phyloP scores from a whole-genome alignment of 2,797 vertebrate species.

The Streptopelia turtur region DNA sequence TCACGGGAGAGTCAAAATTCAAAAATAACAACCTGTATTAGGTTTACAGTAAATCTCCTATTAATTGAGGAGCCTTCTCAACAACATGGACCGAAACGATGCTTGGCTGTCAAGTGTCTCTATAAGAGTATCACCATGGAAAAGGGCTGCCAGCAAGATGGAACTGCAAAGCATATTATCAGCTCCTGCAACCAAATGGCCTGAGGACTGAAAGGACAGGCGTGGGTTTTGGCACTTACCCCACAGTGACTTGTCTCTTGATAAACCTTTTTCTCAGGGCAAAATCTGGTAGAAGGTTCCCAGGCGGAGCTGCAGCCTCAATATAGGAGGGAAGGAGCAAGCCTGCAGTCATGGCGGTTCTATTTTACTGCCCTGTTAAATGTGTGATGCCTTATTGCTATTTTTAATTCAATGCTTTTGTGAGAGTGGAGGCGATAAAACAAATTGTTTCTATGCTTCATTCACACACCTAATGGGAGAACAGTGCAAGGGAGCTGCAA shows the following conservation, averaged over 20 bases:
- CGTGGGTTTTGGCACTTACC: not conserved
- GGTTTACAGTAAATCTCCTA: not conserved
- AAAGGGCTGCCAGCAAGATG: not conserved
- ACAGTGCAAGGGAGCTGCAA: not conserved
- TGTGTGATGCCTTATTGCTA: not conserved
- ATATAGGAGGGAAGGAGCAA: not conserved
- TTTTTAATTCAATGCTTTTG: slow-evolving; percentile 45
- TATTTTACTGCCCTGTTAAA: not conserved
- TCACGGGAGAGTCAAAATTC: not conserved
- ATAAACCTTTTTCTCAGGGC: not conserved
- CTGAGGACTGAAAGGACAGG: not conserved
- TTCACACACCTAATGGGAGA: slow-evolving; percentile 30
- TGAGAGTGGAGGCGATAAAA: not conserved
- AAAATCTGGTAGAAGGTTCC: not conserved
- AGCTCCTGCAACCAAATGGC: not conserved
- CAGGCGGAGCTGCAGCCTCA: not conserved
- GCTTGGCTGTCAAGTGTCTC: not conserved
- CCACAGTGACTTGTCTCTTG: not conserved
- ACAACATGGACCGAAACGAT: not conserved
- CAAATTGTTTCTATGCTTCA: slow-evolving; percentile 29
- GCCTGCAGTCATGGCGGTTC: not conserved
- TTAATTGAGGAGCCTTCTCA: not conserved
- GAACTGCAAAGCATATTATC: not conserved
- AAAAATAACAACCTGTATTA: not conserved
- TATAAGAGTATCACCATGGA: not conserved